A percentile compares a stretch with the other conserved stretches of the same genome.
Conservation (phyloP, 2,888 invertebrate species). For the Thymelicus acteon region DNA sequence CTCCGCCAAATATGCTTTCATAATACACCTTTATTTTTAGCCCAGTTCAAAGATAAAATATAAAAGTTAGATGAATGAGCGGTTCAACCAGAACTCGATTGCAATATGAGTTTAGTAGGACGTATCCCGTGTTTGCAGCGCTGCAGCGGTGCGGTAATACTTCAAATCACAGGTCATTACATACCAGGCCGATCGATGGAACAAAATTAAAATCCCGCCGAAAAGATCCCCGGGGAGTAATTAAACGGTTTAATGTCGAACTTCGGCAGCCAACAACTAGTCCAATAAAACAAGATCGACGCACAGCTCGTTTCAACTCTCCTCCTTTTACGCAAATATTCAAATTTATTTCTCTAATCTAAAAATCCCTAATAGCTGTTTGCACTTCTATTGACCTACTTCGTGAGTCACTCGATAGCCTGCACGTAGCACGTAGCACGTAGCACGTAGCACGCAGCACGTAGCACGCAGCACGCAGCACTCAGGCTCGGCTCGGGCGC, state of each 20-base stretch:
- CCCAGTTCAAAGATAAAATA: background rate
- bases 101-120: too few species aligned
- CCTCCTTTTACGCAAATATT: constrained; percentile 9
- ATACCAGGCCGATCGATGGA: constrained; percentile 7
- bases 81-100: too few species aligned
- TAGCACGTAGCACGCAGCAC: too few species aligned
- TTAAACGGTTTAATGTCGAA: constrained; percentile 25
- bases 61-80: too few species aligned
- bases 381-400: background rate
- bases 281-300: constrained; percentile 21
- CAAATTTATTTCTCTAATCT: constrained; percentile 6
- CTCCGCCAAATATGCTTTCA: constrained; percentile 13
- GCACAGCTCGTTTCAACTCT: constrained; percentile 7
- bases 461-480: too few species aligned
- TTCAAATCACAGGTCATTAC: background rate
- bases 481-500: too few species aligned
- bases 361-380: background rate
- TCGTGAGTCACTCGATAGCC: background rate
- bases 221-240: constrained; percentile 13
- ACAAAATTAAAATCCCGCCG: constrained; percentile 21
- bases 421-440: too few species aligned
- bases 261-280: constrained; percentile 12
- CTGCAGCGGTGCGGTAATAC: background rate
- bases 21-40: constrained; percentile 7
- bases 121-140: too few species aligned